Conservation (phyloP, 2,113 vertebrate species). For the Heloderma charlesbogerti region DNA sequence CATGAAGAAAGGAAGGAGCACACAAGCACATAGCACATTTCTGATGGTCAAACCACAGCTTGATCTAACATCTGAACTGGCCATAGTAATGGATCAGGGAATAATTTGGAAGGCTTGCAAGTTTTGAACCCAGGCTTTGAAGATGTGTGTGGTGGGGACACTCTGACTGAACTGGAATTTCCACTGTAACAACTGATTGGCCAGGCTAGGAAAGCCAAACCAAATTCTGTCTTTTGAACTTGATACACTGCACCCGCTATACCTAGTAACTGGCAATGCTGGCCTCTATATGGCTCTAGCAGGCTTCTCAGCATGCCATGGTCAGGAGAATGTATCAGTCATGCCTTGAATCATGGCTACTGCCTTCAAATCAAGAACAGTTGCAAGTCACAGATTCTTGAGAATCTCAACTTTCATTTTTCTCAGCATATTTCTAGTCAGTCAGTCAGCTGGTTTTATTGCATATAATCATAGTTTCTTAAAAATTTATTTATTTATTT, state of each 20-base stretch:
- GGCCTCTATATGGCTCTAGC: background rate
- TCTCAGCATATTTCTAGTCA: background rate
- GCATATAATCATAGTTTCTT: too few relatives aligned
- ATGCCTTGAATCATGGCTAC: background rate
- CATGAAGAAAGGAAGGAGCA: background rate
- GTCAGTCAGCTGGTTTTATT: too few relatives aligned
- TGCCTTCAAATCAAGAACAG: background rate
- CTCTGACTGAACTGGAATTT: background rate
- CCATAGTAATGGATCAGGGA: background rate
- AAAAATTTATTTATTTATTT: too few relatives aligned
- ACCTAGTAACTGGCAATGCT: too few relatives aligned
- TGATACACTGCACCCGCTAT: too few relatives aligned
- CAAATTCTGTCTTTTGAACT: background rate
- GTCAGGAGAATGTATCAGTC: background rate
- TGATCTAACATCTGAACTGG: background rate
- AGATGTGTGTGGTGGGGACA: background rate
- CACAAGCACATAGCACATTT: background rate
- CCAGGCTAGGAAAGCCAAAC: background rate
- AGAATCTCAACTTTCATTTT: background rate
- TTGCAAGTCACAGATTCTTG: background rate
- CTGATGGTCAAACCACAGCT: background rate
- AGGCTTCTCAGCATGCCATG: background rate
- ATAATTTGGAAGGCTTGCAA: background rate
- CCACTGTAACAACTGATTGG: background rate
- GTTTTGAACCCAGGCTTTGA: background rate